Conservation (phyloP, 2,888 invertebrate species). For the Luffia ferchaultella region DNA sequence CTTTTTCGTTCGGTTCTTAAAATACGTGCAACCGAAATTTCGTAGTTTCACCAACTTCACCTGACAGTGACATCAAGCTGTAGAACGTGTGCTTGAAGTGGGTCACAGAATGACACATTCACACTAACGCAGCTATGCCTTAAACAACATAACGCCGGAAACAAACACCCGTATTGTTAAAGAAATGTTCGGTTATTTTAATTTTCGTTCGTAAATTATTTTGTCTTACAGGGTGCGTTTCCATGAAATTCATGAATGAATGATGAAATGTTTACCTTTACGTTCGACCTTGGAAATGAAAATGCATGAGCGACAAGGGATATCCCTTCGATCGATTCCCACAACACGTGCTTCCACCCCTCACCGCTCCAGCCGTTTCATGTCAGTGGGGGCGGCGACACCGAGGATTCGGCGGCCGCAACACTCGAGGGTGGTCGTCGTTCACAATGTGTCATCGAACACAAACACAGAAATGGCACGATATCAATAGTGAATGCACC, state of each 20-base stretch:
- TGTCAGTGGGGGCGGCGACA: neutral
- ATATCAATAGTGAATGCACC: neutral
- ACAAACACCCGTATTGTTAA: too few relatives aligned
- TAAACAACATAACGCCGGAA: too few relatives aligned
- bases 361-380: neutral
- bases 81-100: too few relatives aligned
- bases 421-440: neutral
- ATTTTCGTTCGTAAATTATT: too few relatives aligned
- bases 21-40: too few relatives aligned
- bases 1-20: too few relatives aligned
- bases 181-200: too few relatives aligned
- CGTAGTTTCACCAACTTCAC: too few relatives aligned
- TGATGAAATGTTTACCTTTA: neutral
- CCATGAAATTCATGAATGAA: neutral
- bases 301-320: neutral
- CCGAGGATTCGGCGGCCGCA: slow-evolving; percentile 11
- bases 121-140: too few relatives aligned
- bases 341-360: neutral
- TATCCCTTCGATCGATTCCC: neutral
- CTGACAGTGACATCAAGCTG: too few relatives aligned
- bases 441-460: neutral
- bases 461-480: neutral
- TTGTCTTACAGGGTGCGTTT: too few relatives aligned
- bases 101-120: too few relatives aligned
- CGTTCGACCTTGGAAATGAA: neutral